These are phyloP conservation scores for Mesochorus sp. DNA, from an alignment of 2,888 invertebrate genomes.

Conservation along the genomic window DNA sequence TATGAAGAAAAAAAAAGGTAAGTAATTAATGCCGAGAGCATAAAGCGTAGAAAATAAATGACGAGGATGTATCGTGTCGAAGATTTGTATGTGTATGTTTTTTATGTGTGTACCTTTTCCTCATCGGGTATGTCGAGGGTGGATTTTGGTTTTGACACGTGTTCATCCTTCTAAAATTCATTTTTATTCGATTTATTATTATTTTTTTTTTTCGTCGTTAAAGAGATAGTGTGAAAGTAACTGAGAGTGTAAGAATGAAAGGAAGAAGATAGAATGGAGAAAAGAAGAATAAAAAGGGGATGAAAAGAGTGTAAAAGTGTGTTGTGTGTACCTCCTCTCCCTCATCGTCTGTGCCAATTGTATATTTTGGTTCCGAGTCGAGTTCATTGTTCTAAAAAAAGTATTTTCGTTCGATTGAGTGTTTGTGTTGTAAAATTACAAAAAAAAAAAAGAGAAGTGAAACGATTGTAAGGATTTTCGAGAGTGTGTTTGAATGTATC, in stretches of 20 bases:
- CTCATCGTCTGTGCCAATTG: conserved; percentile 67
- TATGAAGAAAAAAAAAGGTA: too few species aligned
- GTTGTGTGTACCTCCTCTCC: conserved; percentile 67
- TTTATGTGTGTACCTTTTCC: conserved; percentile 68
- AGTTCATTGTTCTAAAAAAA: conserved; percentile 65
- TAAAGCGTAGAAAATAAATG: conserved; percentile 10
- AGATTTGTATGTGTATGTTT: not conserved
- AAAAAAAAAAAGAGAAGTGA: conserved; percentile 29
- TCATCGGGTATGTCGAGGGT: conserved; percentile 68
- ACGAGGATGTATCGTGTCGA: not conserved
- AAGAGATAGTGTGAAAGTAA: not conserved
- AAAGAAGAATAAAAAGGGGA: not conserved
- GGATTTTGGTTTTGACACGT: conserved; percentile 69
- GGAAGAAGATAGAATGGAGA: not conserved
- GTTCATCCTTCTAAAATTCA: conserved; percentile 66
- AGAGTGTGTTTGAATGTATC: conserved; percentile 29
- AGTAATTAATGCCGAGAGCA: too few species aligned
- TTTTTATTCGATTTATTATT: conserved; percentile 4
- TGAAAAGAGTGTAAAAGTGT: conserved; percentile 1
- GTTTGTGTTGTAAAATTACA: not conserved
- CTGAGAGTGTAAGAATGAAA: not conserved
- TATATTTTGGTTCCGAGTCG: conserved; percentile 68
- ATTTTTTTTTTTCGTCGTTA: too few species aligned
- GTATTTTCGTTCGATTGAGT: conserved; percentile 29
- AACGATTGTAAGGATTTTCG: not conserved